These are phyloP conservation scores for Cosmia trapezina DNA, from an alignment of 2,888 invertebrate genomes.

Conservation along the genomic window DNA sequence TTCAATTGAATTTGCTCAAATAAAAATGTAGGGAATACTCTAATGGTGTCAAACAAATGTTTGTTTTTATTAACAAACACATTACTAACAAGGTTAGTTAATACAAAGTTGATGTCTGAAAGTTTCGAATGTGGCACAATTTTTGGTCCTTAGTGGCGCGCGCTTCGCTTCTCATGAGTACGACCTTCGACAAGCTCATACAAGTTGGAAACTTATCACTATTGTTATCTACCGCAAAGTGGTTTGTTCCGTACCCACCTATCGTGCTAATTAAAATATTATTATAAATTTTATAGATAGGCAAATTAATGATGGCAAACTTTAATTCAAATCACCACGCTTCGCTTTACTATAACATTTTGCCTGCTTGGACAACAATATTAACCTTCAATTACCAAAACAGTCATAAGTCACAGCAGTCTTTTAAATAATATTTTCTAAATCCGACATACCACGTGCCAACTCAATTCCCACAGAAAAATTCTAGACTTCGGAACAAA, in stretches of 20 bases:
- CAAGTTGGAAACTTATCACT: conserved; percentile 31
- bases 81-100: not conserved
- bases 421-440: not conserved
- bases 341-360: not conserved
- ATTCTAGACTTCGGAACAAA: conserved; percentile 39
- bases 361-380: not conserved
- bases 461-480: conserved; percentile 20
- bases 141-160: conserved; percentile 11
- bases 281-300: not conserved
- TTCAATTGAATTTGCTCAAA: conserved; percentile 1
- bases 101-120: conserved; percentile 13
- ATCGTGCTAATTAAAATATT: conserved; percentile 24
- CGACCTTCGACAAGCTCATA: conserved; percentile 23
- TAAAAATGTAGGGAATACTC: not conserved
- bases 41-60: conserved; percentile 12
- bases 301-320: not conserved
- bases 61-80: conserved; percentile 18
- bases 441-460: not conserved
- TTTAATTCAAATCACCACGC: not conserved
- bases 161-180: conserved; percentile 8
- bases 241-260: not conserved
- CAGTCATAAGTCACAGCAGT: conserved; percentile 1
- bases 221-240: conserved; percentile 23
- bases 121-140: conserved; percentile 7
- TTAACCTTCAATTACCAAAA: conserved; percentile 3